Evolutionary conservation across 2,113 vertebrate genomes (phyloP), one percentile per base, ranked within the genome.

Genomic region (Petrocephalus microphthalmus): DNA sequence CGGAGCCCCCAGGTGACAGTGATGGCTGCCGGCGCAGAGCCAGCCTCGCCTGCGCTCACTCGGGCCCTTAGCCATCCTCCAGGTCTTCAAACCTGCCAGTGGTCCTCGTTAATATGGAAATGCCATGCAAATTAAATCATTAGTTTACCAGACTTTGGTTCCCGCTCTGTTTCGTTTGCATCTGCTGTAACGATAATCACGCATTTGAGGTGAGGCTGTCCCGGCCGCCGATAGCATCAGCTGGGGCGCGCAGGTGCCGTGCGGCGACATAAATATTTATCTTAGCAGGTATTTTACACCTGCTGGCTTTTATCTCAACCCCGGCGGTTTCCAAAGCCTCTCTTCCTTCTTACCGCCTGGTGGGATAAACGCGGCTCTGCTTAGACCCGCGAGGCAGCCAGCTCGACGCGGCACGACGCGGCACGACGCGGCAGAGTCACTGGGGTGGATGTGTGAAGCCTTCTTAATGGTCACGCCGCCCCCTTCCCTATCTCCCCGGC

Each of bases 51-150:
- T 52, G n/a, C 64, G 22, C 86, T 83, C 89, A 91, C 81, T 1
- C n/a, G 67, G 10, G 56, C 89, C 93, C 92, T 91, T 85, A 89
- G 54, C 49, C 87, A 89, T 91, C 93, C 89, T 45, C 22, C 45
- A 83, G 87, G 85, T 90, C 89, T 81, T 84, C 78, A 60, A 88
- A 91, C 92, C 91, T 93, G 92, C 90, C 91, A 90, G 90, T 7
- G 57, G 57, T 87, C 84, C 87, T 92, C 87, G 93, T 94, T 93
- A 94, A 71, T 89, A 94, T 94, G 92, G 91, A 94, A 93, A 95
- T 94, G 52, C 60, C 92, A 94, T 95, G 94, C 92, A 93, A 94
- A 95, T 93, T 47, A 88, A 89, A 74, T 91, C 89, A 49, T 90
- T 84, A 84, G 82, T 91, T 90, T 90, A 87, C 88, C 89, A 67